Evolutionary conservation across 2,797 vertebrate genomes (phyloP), one percentile per base, ranked within the genome.

Genomic region (Coranthus polyacanthus): DNA sequence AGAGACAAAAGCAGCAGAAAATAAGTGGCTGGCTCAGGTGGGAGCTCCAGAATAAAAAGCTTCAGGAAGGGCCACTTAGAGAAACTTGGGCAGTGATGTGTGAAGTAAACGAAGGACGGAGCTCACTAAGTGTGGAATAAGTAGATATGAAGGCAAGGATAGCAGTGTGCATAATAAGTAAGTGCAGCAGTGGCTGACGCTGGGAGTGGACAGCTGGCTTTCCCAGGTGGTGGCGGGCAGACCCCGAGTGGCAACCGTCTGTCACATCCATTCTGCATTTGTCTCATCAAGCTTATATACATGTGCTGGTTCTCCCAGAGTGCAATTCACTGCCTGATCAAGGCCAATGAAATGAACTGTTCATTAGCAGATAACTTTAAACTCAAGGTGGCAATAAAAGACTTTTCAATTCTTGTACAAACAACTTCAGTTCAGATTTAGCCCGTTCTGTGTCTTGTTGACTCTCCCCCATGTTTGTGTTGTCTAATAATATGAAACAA

Each of bases 121-220:
- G n/a, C n/a, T n/a, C 26, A 47, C 12, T 12, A 12, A 44, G 51
- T 20, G 60, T 39, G 13, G 29, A 38, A 38, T 37, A 55, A 24
- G 15, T 32, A 20, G 38, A 59, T 11, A 22, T 22, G 12, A 51
- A 58, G 34, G 54, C n/a, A 46, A 57, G 42, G 38, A 39, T 5
- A 44, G 17, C n/a, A 17, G 26, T 5, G 3, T 0, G 15, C 24
- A 18, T 72, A 52, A 34, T 15, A 41, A 38, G 42, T 1, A 73
- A 77, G 57, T 22, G 7, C 67, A 64, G 18, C 72, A 79, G 58
- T 13, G 37, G 62, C 45, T 37, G 51, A 57, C 13, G 16, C 70
- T 44, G 59, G 74, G 56, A 3, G 18, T 43, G 46, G 75, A 78
- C 87, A 90, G 90, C 78, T 86, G 89, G 72, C 68, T 52, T 7